These are phyloP conservation scores for Halcyon smyrnensis DNA, from an alignment of 2,797 vertebrate genomes.

Conservation along the genomic window DNA sequence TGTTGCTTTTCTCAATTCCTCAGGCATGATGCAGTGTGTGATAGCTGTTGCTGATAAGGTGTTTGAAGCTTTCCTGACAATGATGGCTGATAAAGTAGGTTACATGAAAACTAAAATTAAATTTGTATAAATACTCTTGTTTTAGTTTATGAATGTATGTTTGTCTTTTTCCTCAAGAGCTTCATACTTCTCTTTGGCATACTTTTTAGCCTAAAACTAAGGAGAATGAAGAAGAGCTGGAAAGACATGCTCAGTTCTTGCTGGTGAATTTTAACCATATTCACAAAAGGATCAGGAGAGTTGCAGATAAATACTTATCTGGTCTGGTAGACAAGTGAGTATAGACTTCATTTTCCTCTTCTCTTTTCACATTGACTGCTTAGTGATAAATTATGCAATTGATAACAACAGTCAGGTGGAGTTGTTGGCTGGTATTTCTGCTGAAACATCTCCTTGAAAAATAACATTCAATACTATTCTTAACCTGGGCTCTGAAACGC, in stretches of 20 bases:
- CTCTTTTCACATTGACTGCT: not conserved
- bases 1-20: constrained; percentile 1
- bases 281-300: constrained; percentile 96
- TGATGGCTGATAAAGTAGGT: constrained; percentile 97
- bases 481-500: not conserved
- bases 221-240: constrained; percentile 95
- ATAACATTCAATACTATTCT: not conserved
- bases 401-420: not conserved
- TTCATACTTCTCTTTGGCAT: not conserved
- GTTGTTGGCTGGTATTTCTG: not conserved
- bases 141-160: not conserved
- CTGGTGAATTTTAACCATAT: constrained; percentile 98
- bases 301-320: constrained; percentile 97
- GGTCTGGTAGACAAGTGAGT: constrained; percentile 96
- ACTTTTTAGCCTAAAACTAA: constrained; percentile 92
- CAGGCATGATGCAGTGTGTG: constrained; percentile 99
- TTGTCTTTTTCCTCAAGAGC: not conserved
- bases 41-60: constrained; percentile 97
- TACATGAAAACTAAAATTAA: not conserved
- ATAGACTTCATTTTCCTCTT: not conserved
- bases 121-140: not conserved
- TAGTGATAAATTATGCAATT: not conserved
- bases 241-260: constrained; percentile 94
- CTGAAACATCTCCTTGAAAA: not conserved
- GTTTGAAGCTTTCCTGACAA: constrained; percentile 96